Percentiles rank a stretch among this genome's conserved stretches.
These are phyloP conservation scores for Archaeoteleia sp. DNA, from an alignment of 2,888 invertebrate genomes.

Conservation along the genomic window DNA sequence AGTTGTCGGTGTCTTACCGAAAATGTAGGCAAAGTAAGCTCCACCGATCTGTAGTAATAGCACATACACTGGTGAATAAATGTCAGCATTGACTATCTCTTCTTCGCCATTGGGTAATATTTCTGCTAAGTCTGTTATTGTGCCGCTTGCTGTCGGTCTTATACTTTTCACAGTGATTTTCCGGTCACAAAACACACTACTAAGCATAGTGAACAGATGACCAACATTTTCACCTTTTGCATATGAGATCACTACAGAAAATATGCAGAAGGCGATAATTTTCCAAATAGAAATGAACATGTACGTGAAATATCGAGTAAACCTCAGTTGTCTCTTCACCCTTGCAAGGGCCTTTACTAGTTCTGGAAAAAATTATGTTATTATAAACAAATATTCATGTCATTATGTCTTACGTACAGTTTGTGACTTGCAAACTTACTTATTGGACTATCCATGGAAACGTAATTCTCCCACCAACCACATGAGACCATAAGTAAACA, in stretches of 20 bases:
- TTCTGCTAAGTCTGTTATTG: slow-evolving; percentile 84
- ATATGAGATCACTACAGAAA: slow-evolving; percentile 84
- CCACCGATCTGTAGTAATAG: slow-evolving; percentile 87
- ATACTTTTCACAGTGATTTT: slow-evolving; percentile 87
- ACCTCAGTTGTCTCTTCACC: slow-evolving; percentile 86
- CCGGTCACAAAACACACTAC: slow-evolving; percentile 85
- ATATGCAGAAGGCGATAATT: slow-evolving; percentile 85
- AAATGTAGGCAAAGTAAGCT: slow-evolving; percentile 92
- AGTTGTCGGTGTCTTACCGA: slow-evolving; percentile 76
- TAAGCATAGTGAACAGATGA: slow-evolving; percentile 85
- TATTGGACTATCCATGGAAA: slow-evolving; percentile 89
- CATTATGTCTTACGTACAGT: too few species aligned
- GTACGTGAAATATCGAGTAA: slow-evolving; percentile 91
- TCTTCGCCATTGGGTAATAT: slow-evolving; percentile 86
- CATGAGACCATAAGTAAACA: slow-evolving; percentile 90
- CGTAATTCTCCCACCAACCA: slow-evolving; percentile 99
- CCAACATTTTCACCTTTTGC: slow-evolving; percentile 85
- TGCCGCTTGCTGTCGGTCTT: slow-evolving; percentile 70
- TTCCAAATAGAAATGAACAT: slow-evolving; percentile 95
- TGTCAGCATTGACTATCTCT: slow-evolving; percentile 82
- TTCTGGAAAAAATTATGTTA: slow-evolving; percentile 74
- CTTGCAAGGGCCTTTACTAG: slow-evolving; percentile 84
- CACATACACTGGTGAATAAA: slow-evolving; percentile 85
- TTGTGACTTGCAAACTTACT: too few species aligned
- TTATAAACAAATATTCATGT: slow-evolving; percentile 11